phyloP scores from a whole-genome alignment of 2,797 vertebrate genomes.

The Lutra lutra region DNA sequence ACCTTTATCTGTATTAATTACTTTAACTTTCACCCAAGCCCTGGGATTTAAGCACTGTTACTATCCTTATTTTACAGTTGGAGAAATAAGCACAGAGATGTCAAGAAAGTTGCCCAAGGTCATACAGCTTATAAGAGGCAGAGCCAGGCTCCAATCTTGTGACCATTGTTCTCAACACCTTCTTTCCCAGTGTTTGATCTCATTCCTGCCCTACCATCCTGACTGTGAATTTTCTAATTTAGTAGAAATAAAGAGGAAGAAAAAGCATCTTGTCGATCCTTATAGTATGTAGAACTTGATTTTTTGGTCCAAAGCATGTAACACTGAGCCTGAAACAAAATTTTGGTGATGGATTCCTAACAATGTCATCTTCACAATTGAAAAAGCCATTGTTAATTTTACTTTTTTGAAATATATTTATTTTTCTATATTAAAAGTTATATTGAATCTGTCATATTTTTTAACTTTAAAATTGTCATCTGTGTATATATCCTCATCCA shows the following conservation, averaged over 20 bases:
- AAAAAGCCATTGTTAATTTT: background rate
- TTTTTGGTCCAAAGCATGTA: background rate
- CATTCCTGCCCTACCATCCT: background rate
- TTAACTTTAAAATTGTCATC: background rate
- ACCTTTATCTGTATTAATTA: background rate
- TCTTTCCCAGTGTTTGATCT: background rate
- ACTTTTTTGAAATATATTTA: background rate
- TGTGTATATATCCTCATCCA: background rate
- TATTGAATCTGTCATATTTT: background rate
- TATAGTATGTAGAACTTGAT: background rate
- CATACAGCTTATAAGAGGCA: background rate
- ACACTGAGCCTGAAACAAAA: background rate
- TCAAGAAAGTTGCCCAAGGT: background rate
- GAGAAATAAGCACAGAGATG: background rate
- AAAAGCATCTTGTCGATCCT: background rate
- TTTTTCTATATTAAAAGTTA: background rate
- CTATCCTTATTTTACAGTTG: background rate
- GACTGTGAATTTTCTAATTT: background rate
- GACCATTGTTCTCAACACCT: accelerated
- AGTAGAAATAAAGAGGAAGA: background rate
- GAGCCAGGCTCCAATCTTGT: background rate
- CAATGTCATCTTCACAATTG: background rate
- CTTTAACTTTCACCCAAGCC: background rate
- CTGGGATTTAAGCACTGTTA: background rate
- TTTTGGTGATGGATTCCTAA: background rate